phyloP scores from a whole-genome alignment of 2,888 invertebrate species.

The Meandrusa payeni region DNA sequence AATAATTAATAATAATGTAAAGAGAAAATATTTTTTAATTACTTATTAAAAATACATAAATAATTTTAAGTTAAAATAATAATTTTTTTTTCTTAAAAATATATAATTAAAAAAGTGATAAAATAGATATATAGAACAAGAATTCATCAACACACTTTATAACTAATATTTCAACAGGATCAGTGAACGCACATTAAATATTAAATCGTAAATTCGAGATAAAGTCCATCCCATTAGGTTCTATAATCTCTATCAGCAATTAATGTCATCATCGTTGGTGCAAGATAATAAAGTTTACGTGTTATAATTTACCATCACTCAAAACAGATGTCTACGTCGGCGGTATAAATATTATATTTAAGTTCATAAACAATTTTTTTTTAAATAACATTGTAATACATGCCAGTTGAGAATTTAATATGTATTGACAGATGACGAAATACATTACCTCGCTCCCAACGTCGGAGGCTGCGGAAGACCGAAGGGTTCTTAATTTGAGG shows the following conservation, averaged over 20 bases:
- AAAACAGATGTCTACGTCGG: not conserved
- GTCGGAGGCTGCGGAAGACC: constrained; percentile 32
- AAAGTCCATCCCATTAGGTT: not conserved
- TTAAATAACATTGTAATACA: too few relatives aligned
- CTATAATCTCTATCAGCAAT: not conserved
- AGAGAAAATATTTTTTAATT: too few relatives aligned
- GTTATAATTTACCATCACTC: constrained; percentile 5
- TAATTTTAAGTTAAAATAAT: too few relatives aligned
- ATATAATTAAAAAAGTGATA: too few relatives aligned
- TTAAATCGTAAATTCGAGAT: not conserved
- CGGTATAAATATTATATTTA: not conserved
- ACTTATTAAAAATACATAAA: too few relatives aligned
- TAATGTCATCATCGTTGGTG: constrained; percentile 2
- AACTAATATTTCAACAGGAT: not conserved
- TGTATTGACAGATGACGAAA: not conserved
- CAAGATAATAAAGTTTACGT: constrained; percentile 7
- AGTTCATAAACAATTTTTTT: too few relatives aligned
- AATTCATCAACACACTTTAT: too few relatives aligned
- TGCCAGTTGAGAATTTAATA: too few relatives aligned
- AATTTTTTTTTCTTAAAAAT: too few relatives aligned
- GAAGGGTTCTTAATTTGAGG: constrained; percentile 29
- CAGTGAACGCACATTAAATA: not conserved
- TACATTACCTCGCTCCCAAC: constrained; percentile 42
- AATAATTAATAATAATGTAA: too few relatives aligned
- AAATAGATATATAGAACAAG: too few relatives aligned